A percentile compares a stretch with the other conserved stretches of the same genome.
These are phyloP conservation scores for Fabriciana adippe DNA, from an alignment of 2,888 invertebrate genomes.

Conservation along the genomic window DNA sequence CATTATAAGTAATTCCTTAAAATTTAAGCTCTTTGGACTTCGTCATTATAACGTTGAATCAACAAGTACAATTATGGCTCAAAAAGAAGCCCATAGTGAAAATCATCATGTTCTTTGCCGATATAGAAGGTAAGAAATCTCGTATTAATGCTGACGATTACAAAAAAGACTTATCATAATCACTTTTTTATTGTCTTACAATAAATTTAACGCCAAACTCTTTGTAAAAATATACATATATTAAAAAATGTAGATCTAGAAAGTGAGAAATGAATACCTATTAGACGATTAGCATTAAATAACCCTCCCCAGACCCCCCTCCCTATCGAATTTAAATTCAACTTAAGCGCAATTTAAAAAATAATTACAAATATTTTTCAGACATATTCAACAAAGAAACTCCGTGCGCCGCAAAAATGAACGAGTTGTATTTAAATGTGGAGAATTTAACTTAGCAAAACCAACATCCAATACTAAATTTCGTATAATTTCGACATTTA, in stretches of 20 bases:
- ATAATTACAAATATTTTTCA: constrained; percentile 37
- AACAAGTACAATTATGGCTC: background rate
- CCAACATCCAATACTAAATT: constrained; percentile 85
- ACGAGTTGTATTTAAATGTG: constrained; percentile 91
- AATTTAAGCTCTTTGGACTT: too few relatives aligned
- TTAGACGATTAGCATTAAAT: too few relatives aligned
- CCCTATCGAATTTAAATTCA: too few relatives aligned
- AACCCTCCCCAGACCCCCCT: too few relatives aligned
- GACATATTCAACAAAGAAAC: constrained; percentile 47
- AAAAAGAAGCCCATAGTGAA: constrained; percentile 11
- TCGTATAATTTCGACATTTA: constrained; percentile 89
- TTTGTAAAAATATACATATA: too few relatives aligned
- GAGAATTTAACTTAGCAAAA: constrained; percentile 92
- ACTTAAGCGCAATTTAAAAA: too few relatives aligned
- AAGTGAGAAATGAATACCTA: too few relatives aligned
- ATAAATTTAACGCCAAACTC: too few relatives aligned
- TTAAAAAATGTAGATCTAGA: background rate
- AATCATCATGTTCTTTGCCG: constrained; percentile 12
- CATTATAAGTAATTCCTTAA: too few relatives aligned
- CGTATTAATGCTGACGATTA: background rate
- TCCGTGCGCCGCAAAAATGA: constrained; percentile 48
- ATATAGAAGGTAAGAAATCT: constrained; percentile 12
- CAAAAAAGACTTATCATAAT: too few relatives aligned
- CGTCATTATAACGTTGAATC: too few relatives aligned
- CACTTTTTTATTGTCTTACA: too few relatives aligned